Percentiles rank a stretch among this genome's conserved stretches.
Conservation (phyloP, 2,797 vertebrate species). For the Lepilemur ruficaudatus region DNA sequence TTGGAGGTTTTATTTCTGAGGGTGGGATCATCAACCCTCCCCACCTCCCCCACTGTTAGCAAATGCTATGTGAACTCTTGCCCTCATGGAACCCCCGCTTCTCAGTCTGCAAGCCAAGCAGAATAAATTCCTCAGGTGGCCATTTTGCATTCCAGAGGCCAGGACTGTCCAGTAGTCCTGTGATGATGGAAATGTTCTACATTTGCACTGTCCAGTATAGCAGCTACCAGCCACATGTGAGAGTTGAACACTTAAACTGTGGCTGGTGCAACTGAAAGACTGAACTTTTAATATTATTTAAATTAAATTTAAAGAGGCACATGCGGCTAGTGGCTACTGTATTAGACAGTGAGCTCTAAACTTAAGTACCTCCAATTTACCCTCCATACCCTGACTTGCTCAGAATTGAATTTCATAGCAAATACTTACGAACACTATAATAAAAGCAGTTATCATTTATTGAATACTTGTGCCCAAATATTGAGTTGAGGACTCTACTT, state of each 20-base stretch:
- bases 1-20: background rate
- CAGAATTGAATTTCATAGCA: background rate
- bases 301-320: conserved; percentile 18
- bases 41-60: background rate
- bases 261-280: background rate
- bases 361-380: background rate
- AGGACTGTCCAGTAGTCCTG: background rate
- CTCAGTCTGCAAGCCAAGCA: background rate
- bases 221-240: background rate
- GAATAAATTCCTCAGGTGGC: background rate
- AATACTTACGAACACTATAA: background rate
- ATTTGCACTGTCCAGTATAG: background rate
- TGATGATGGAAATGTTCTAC: background rate
- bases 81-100: background rate
- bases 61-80: background rate
- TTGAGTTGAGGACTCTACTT: conserved; percentile 14
- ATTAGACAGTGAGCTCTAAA: background rate
- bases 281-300: background rate
- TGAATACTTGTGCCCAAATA: background rate
- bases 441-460: background rate
- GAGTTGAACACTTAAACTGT: background rate
- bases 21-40: background rate
- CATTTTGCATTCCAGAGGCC: background rate
- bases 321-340: background rate
- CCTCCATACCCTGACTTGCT: background rate